A percentile compares a stretch with the other conserved stretches of the same genome.
Conservation (phyloP, 2,797 vertebrate species). For the Octomys mimax region DNA sequence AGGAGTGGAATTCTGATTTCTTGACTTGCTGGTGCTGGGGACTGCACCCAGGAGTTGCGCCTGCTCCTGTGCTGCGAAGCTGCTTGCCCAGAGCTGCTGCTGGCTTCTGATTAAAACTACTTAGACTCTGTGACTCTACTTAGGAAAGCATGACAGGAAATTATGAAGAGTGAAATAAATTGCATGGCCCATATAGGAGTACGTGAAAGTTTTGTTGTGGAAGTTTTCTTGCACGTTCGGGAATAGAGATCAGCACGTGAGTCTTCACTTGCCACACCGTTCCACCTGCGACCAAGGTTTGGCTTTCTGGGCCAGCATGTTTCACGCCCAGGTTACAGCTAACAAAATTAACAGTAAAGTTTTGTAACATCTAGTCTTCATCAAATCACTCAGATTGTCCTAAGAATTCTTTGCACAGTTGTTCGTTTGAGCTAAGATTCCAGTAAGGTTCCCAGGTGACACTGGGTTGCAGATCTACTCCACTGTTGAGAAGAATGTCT, state of each 20-base stretch:
- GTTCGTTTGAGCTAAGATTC: not conserved
- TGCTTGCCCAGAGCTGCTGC: not conserved
- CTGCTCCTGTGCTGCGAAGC: not conserved
- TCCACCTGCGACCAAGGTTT: not conserved
- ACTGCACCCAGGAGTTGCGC: not conserved
- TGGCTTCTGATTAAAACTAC: slow-evolving; percentile 17
- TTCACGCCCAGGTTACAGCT: not conserved
- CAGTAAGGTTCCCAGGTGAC: not conserved
- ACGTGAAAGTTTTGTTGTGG: slow-evolving; percentile 7
- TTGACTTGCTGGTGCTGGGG: not conserved
- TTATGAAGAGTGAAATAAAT: slow-evolving; percentile 39
- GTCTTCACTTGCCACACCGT: not conserved
- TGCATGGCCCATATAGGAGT: not conserved
- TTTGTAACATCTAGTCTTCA: not conserved
- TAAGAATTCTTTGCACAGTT: not conserved
- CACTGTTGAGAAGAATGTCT: not conserved
- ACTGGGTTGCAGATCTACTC: not conserved
- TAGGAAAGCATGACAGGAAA: slow-evolving; percentile 29
- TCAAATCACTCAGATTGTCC: not conserved
- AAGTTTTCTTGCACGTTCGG: slow-evolving; percentile 31
- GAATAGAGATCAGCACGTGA: not conserved
- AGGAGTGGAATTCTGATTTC: not conserved
- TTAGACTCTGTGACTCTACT: not conserved
- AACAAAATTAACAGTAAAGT: not conserved
- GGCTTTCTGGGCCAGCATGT: not conserved